Evolutionary conservation across 2,797 vertebrate species (phyloP), one percentile per base, ranked within the genome.

Genomic region (Poeciliopsis infans): DNA sequence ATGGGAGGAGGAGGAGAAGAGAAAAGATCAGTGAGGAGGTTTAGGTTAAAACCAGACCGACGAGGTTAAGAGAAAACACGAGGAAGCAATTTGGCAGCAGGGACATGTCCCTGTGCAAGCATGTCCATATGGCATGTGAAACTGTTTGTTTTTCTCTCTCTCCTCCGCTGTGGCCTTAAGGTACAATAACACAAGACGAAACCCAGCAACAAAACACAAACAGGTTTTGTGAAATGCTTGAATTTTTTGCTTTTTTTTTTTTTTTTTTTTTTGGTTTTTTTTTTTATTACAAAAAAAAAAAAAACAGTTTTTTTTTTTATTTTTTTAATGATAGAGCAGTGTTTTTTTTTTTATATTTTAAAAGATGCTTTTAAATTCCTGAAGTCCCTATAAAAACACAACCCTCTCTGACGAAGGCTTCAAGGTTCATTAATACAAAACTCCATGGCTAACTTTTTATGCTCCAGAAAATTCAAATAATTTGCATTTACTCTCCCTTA

Each of bases 21-120:
- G 20, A 47, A 79, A 49, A 39, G 59, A 66, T 72, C 8, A 78
- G n/a, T 1, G 7, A 76, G 74, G 72, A 41, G 82, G 64, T 81
- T 85, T 80, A 61, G 86, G 83, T 86, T 61, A 85, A 84, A 91
- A 88, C 83, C 82, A 79, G 84, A 78, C 53, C 71, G 80, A 82
- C 80, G 33, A 83, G 82, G 74, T 78, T 76, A 79, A 88, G 73
- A 84, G 83, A 82, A 86, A 91, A 87, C 85, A 86, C 3, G 61
- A 89, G 87, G 84, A 89, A 92, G 79, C 78, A 90, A 88, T 92
- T 85, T 88, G 68, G 76, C 75, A 61, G 76, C 23, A 71, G 72
- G 85, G 86, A 82, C 66, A 57, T 80, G 80, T 72, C 79, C 53
- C 57, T 78, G 70, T 47, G 25, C 77, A 66, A 77, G 45, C 76